Conservation (phyloP, 2,797 vertebrate genomes). For the Clamator glandarius region DNA sequence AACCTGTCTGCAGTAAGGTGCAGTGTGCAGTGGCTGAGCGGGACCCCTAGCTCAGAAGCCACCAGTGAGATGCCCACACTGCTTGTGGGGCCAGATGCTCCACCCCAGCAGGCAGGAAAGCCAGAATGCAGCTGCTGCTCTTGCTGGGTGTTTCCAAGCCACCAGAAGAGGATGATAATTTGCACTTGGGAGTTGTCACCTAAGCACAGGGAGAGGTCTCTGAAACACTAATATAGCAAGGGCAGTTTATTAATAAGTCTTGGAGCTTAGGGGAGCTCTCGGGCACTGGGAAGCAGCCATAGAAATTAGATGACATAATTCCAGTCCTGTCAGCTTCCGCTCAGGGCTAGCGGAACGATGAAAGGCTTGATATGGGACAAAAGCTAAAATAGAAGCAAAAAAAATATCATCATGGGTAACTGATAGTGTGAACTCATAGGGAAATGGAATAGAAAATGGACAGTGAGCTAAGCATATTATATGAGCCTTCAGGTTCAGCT, state of each 20-base stretch:
- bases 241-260: not conserved
- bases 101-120: not conserved
- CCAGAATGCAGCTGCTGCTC: not conserved
- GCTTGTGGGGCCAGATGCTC: too few relatives aligned
- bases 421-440: not conserved
- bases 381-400: not conserved
- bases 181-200: not conserved
- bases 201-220: not conserved
- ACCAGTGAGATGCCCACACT: accelerated
- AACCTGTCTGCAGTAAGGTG: not conserved
- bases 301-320: not conserved
- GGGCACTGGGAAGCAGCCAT: not conserved
- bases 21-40: accelerated
- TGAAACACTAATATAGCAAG: not conserved
- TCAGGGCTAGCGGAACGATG: not conserved
- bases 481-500: not conserved
- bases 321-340: not conserved
- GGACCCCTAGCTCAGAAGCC: too few relatives aligned
- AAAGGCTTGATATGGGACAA: not conserved
- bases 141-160: not conserved
- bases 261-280: not conserved
- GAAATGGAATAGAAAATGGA: not conserved
- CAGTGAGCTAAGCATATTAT: not conserved
- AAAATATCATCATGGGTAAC: not conserved
- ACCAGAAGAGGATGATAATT: not conserved